Conservation (phyloP, 2,113 vertebrate genomes). For the Ammodytes marinus region DNA sequence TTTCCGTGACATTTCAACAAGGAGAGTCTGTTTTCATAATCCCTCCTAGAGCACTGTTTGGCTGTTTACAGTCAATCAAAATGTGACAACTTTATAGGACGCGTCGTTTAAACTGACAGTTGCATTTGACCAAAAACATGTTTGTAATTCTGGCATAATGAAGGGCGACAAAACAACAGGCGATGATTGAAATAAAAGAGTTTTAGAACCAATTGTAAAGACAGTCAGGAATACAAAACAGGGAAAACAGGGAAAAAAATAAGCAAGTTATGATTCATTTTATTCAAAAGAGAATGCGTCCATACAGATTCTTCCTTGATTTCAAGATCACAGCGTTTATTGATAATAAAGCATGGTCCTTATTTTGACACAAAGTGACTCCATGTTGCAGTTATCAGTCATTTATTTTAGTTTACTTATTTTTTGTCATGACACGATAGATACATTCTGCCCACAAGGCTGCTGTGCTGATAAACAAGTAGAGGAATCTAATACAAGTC, state of each 20-base stretch:
- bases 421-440: conserved; percentile 64
- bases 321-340: background rate
- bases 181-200: background rate
- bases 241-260: background rate
- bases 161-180: background rate
- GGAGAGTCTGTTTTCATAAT: conserved; percentile 24
- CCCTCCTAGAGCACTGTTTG: background rate
- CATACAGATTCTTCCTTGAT: background rate
- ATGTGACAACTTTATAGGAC: conserved; percentile 20
- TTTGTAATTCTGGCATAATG: background rate
- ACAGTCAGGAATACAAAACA: background rate
- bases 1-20: conserved; percentile 47
- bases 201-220: background rate
- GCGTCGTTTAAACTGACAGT: background rate
- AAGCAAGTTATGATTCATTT: background rate
- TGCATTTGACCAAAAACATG: background rate
- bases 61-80: conserved; percentile 33
- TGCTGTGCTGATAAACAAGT: conserved; percentile 56
- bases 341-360: background rate
- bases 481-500: conserved; percentile 15
- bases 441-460: conserved; percentile 61
- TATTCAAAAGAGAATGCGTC: background rate
- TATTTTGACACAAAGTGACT: conserved; percentile 33
- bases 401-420: conserved; percentile 60
- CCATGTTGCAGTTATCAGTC: conserved; percentile 35